These are phyloP conservation scores for Petromus typicus DNA, from an alignment of 2,113 vertebrate genomes.

Conservation along the genomic window DNA sequence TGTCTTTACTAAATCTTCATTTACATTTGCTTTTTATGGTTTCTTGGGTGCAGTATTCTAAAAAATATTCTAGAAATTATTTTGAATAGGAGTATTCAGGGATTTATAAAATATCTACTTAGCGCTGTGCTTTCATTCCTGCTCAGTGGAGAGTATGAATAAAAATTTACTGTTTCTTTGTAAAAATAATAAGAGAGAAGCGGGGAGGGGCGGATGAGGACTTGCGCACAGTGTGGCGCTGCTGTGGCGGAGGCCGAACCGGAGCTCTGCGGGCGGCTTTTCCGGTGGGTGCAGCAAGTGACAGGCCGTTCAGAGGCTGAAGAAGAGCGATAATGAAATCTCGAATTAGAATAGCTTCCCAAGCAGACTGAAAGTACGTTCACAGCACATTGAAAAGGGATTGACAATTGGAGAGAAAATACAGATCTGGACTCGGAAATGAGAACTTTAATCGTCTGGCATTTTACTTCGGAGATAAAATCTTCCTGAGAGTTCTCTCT, in stretches of 20 bases:
- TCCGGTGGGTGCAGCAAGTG: slow-evolving; percentile 79
- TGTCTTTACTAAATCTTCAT: neutral
- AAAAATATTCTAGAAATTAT: neutral
- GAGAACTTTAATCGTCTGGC: slow-evolving; percentile 59
- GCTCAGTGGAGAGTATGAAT: neutral
- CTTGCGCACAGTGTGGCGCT: slow-evolving; percentile 7
- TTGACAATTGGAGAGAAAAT: slow-evolving; percentile 66
- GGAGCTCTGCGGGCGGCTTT: slow-evolving; percentile 61
- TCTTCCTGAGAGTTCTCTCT: neutral
- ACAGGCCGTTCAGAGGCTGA: slow-evolving; percentile 80
- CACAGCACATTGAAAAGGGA: slow-evolving; percentile 74
- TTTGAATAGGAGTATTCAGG: neutral
- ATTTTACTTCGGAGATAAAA: slow-evolving; percentile 48
- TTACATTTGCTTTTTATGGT: neutral
- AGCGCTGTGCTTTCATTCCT: neutral
- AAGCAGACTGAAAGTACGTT: slow-evolving; percentile 76
- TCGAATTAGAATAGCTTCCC: slow-evolving; percentile 83
- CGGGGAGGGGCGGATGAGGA: neutral
- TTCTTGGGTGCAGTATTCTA: neutral
- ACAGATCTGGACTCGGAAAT: slow-evolving; percentile 53
- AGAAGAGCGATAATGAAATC: slow-evolving; percentile 82
- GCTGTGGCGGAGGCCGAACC: slow-evolving; percentile 74
- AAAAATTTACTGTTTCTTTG: slow-evolving; percentile 10
- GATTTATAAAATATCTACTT: neutral
- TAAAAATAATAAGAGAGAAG: slow-evolving; percentile 26